These are phyloP conservation scores for Apostichopus parvimensis DNA, from an alignment of 35 echinoderm and acorn worm genomes.

Conservation along the genomic window DNA sequence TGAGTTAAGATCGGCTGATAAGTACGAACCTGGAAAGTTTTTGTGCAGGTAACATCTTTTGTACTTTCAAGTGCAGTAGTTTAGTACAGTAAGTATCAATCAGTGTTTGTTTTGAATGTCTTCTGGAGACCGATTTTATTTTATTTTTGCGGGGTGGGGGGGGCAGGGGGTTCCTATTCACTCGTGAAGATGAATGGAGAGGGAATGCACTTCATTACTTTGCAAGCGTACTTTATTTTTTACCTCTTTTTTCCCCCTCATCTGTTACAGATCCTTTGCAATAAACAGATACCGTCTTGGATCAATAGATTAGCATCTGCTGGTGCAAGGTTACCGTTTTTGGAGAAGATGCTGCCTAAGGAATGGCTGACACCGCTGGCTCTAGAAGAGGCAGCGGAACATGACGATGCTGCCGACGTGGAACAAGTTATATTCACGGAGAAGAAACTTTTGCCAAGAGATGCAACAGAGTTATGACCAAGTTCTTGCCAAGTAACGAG, in stretches of 20 bases:
- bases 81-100: no score
- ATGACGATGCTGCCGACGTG: neutral
- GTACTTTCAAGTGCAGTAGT: neutral
- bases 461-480: conserved; percentile 44
- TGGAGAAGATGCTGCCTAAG: conserved; percentile 95
- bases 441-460: conserved; percentile 15
- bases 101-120: no score
- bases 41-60: no score
- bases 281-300: conserved; percentile 92
- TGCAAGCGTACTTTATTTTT: neutral
- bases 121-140: no score
- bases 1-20: no score
- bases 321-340: conserved; percentile 88
- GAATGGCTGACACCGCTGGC: conserved; percentile 98
- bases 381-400: conserved; percentile 51
- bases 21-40: no score
- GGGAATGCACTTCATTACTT: neutral
- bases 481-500: neutral
- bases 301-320: conserved; percentile 93
- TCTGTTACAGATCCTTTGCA: conserved; percentile 79
- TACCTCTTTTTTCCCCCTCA: neutral
- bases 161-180: neutral
- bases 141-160: no score
- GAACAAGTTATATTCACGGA: conserved; percentile 18
- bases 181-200: neutral